phyloP scores from a whole-genome alignment of 2,888 invertebrate genomes.

The Yponomeuta plumbellus region DNA sequence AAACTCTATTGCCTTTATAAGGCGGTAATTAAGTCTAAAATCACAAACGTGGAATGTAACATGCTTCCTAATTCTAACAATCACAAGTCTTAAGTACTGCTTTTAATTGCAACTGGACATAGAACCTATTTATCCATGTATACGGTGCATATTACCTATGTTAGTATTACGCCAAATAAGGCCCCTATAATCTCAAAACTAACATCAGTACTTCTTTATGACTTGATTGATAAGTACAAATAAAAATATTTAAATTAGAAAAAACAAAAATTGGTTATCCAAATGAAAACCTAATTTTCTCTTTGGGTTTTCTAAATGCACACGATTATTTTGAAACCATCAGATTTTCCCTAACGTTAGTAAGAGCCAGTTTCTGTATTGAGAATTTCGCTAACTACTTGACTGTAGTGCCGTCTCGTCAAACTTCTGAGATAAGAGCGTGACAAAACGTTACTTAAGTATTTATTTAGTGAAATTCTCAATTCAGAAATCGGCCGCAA shows the following conservation, averaged over 20 bases:
- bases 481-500: too few relatives aligned
- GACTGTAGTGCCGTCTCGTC: too few relatives aligned
- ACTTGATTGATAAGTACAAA: constrained; percentile 18
- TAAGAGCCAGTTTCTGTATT: too few relatives aligned
- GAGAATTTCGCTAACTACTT: too few relatives aligned
- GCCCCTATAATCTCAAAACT: constrained; percentile 22
- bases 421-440: too few relatives aligned
- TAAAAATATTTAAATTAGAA: constrained; percentile 31
- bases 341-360: not conserved
- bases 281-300: constrained; percentile 38
- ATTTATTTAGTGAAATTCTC: too few relatives aligned
- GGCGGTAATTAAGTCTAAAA: constrained; percentile 50
- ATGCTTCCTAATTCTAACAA: constrained; percentile 64
- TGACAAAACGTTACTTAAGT: too few relatives aligned
- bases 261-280: constrained; percentile 25
- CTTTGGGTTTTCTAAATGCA: constrained; percentile 61
- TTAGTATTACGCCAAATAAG: not conserved
- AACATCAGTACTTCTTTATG: not conserved
- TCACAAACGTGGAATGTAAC: constrained; percentile 70
- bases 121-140: constrained; percentile 33
- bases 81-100: constrained; percentile 58
- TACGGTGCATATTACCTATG: not conserved
- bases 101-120: constrained; percentile 18
- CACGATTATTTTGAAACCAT: not conserved
- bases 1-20: constrained; percentile 28